A percentile compares a stretch with the other conserved stretches of the same genome.
Conservation (phyloP, 2,113 vertebrate species). For the Cyprinus carpio region DNA sequence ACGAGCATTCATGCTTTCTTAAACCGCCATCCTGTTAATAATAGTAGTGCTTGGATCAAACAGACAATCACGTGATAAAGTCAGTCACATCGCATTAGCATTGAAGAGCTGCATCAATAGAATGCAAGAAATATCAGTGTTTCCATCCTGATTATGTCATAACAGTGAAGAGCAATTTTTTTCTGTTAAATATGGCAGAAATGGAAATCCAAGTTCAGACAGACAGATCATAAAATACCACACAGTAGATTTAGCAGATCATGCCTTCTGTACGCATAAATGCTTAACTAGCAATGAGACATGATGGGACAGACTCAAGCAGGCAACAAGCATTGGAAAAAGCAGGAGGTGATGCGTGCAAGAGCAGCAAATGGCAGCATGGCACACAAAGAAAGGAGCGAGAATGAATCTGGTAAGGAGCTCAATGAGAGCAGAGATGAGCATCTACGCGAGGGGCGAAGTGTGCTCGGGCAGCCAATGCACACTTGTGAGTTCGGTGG, state of each 20-base stretch:
- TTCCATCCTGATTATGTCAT: not conserved
- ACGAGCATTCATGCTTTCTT: not conserved
- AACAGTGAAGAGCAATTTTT: not conserved
- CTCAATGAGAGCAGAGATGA: conserved; percentile 30
- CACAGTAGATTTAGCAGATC: not conserved
- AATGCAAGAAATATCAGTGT: not conserved
- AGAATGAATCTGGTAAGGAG: not conserved
- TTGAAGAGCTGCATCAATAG: not conserved
- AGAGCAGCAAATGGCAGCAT: conserved; percentile 24
- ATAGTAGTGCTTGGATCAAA: not conserved
- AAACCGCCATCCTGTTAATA: not conserved
- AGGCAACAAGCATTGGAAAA: conserved; percentile 13
- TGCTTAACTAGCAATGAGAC: conserved; percentile 16
- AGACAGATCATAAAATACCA: not conserved
- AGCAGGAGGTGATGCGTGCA: conserved; percentile 19
- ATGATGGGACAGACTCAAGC: conserved; percentile 13
- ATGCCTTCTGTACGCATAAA: not conserved
- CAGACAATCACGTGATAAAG: not conserved
- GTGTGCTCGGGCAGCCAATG: conserved; percentile 50
- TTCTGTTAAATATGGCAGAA: not conserved
- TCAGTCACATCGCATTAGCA: not conserved
- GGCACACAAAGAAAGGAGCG: conserved; percentile 15
- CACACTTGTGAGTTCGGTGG: conserved; percentile 37
- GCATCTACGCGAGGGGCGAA: conserved; percentile 45
- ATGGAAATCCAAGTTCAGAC: not conserved